These are phyloP conservation scores for Heliconius himera DNA, from an alignment of 1,140 invertebrate species.

Conservation along the genomic window DNA sequence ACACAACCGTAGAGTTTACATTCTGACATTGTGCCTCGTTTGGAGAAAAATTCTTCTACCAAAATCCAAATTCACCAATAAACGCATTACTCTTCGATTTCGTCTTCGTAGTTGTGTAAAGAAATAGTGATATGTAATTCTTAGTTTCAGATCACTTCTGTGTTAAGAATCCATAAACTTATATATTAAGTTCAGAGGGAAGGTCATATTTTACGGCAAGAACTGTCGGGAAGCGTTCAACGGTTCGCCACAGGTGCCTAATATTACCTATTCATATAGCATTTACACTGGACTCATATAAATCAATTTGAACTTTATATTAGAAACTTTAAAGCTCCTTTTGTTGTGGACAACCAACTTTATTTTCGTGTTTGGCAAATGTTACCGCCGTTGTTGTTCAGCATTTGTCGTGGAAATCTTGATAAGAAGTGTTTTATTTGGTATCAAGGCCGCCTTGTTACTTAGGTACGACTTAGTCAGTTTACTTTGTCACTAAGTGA, in stretches of 20 bases:
- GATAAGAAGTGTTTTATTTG: conserved; percentile 28
- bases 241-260: conserved; percentile 38
- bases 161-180: conserved; percentile 39
- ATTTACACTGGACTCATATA: conserved; percentile 18
- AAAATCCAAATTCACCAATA: too few relatives aligned
- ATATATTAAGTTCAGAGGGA: conserved; percentile 36
- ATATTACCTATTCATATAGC: conserved; percentile 28
- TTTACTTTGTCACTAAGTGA: background rate
- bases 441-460: conserved; percentile 11
- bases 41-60: too few relatives aligned
- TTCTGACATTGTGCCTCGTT: too few relatives aligned
- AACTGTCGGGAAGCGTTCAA: conserved; percentile 35
- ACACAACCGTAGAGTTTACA: too few relatives aligned
- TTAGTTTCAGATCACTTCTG: conserved; percentile 38
- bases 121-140: background rate
- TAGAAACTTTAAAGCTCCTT: conserved; percentile 2
- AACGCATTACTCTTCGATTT: background rate
- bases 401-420: conserved; percentile 24
- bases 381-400: conserved; percentile 21
- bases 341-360: background rate
- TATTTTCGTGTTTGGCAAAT: conserved; percentile 21
- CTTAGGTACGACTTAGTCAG: background rate
- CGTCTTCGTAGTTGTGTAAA: background rate
- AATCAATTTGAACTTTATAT: conserved; percentile 28
- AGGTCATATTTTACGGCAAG: conserved; percentile 42